Evolutionary conservation across 1,140 invertebrate species (phyloP).

Genomic region (Agrilus planipennis): DNA sequence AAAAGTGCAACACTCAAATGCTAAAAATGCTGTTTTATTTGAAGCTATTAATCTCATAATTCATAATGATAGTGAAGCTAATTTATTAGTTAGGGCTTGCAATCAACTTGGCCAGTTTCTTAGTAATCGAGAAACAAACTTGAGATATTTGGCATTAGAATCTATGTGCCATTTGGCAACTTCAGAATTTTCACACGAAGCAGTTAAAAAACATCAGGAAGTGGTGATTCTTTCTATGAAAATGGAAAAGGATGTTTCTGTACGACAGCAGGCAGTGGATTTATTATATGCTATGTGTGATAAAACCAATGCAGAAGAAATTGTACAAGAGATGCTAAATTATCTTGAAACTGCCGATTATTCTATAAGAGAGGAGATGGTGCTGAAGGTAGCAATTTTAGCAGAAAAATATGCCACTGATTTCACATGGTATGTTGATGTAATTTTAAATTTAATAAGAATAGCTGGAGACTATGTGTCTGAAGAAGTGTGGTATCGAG

Average conservation of each 20-base stretch:
- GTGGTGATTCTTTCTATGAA: conserved; percentile 99
- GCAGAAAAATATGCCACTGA: conserved; percentile 99
- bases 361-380: conserved; percentile 99
- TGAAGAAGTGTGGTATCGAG: conserved; percentile 97
- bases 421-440: conserved; percentile 98
- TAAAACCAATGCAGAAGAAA: conserved; percentile 97
- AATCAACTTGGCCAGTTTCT: conserved; percentile 98
- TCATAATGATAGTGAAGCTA: conserved; percentile 97
- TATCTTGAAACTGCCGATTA: conserved; percentile 99
- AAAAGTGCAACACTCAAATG: conserved; percentile 99
- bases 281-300: conserved; percentile 99
- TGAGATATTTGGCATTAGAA: conserved; percentile 94
- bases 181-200: conserved; percentile 99
- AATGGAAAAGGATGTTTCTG: conserved; percentile 98
- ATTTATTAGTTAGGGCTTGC: conserved; percentile 92
- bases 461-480: conserved; percentile 99
- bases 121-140: conserved; percentile 96
- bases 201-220: conserved; percentile 99
- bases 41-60: conserved; percentile 99
- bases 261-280: conserved; percentile 96
- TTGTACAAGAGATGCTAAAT: conserved; percentile 98
- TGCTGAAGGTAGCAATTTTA: conserved; percentile 97
- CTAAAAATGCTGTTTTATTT: conserved; percentile 98
- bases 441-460: conserved; percentile 97
- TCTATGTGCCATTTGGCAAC: conserved; percentile 99